Percentiles rank a stretch among this genome's conserved stretches.
phyloP scores from a whole-genome alignment of 2,113 vertebrate genomes.

The Brachypteracias leptosomus region DNA sequence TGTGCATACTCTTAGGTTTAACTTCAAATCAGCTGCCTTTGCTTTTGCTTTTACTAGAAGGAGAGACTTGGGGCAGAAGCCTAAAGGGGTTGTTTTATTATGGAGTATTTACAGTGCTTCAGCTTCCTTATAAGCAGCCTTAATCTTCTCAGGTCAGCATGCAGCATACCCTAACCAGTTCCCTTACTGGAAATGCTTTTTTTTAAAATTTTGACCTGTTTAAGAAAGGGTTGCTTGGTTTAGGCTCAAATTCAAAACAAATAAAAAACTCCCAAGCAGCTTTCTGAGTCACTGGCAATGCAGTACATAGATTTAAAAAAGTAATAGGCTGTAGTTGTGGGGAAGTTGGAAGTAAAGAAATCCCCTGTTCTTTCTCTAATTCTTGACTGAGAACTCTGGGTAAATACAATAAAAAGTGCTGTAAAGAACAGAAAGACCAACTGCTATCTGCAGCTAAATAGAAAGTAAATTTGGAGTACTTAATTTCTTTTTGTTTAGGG shows the following conservation, averaged over 20 bases:
- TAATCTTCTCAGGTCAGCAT: background rate
- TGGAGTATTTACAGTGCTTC: background rate
- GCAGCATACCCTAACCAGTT: background rate
- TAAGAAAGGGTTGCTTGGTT: background rate
- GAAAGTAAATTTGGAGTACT: background rate
- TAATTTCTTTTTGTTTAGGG: background rate
- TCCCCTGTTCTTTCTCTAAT: background rate
- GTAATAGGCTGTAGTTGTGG: background rate
- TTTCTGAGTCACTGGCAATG: constrained; percentile 10
- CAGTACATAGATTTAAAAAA: background rate
- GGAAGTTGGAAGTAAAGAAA: constrained; percentile 51
- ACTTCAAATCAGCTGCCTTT: background rate
- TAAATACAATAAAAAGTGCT: background rate
- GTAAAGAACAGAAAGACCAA: background rate
- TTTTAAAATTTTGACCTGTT: background rate
- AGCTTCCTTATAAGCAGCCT: background rate
- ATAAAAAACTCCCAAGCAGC: background rate
- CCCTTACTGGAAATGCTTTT: background rate
- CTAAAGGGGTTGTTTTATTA: background rate
- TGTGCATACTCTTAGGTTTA: background rate
- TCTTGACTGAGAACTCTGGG: background rate
- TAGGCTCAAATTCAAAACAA: background rate
- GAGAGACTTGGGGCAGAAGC: background rate
- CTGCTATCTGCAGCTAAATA: background rate
- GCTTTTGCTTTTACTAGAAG: background rate